phyloP scores from a whole-genome alignment of 2,113 vertebrate species.

The Echinops telfairi region DNA sequence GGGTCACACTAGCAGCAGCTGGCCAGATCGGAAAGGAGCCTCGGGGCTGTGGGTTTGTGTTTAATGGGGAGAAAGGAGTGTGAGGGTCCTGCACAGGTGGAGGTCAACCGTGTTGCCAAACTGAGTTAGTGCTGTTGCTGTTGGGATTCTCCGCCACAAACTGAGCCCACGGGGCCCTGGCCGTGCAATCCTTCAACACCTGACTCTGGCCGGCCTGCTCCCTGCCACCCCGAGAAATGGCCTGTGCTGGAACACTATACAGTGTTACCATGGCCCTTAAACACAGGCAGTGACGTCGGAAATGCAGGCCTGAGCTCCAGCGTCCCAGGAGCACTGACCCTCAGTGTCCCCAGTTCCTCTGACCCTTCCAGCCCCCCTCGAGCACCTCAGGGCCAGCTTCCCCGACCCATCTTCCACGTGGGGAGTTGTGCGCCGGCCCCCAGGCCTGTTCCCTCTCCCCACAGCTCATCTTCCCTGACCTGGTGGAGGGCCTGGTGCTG shows the following conservation, averaged over 20 bases:
- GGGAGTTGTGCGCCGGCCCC: neutral
- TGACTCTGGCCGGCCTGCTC: neutral
- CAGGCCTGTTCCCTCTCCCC: neutral
- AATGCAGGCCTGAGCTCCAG: conserved; percentile 63
- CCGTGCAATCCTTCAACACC: too few relatives aligned
- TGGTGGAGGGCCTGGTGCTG: conserved; percentile 97
- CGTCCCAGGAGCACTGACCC: conserved; percentile 75
- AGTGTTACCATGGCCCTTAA: neutral
- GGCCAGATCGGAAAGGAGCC: neutral
- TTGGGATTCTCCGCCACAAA: too few relatives aligned
- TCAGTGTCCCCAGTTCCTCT: neutral
- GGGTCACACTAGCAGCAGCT: neutral
- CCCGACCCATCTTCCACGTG: neutral
- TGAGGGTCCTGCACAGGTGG: neutral
- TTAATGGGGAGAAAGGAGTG: neutral
- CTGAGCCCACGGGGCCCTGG: too few relatives aligned
- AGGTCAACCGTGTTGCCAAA: too few relatives aligned
- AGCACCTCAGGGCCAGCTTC: too few relatives aligned
- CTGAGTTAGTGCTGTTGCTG: too few relatives aligned
- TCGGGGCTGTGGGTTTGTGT: neutral
- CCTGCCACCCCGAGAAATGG: neutral
- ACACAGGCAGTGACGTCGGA: conserved; percentile 65
- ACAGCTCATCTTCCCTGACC: conserved; percentile 96
- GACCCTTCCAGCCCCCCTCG: neutral
- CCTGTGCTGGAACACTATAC: too few relatives aligned